A percentile compares a stretch with the other conserved stretches of the same genome.
phyloP scores from a whole-genome alignment of 1,140 invertebrate genomes.

The Melanaphis sacchari region DNA sequence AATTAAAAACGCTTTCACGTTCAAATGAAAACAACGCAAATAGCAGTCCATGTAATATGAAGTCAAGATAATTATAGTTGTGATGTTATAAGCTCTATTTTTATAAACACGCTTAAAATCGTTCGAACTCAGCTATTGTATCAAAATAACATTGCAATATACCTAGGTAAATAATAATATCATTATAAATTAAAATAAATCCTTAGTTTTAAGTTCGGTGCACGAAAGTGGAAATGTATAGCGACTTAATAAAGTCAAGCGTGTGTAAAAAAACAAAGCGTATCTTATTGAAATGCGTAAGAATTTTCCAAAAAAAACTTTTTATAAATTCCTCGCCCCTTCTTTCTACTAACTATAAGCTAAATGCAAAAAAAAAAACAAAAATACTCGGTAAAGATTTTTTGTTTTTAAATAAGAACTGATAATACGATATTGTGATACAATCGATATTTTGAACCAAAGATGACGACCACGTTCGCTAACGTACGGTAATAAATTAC shows the following conservation, averaged over 20 bases:
- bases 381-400: neutral
- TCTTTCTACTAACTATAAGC: neutral
- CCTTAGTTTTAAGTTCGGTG: neutral
- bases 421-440: neutral
- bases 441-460: neutral
- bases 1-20: neutral
- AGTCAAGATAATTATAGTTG: neutral
- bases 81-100: constrained; percentile 14
- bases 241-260: neutral
- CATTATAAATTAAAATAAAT: too few species aligned
- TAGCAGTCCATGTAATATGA: neutral
- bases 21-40: neutral
- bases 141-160: neutral
- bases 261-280: neutral
- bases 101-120: neutral
- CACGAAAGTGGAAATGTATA: neutral
- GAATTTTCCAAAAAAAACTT: neutral
- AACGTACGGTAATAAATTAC: neutral
- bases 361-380: neutral
- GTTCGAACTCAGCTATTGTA: neutral
- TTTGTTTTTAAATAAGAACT: neutral
- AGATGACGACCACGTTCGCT: neutral
- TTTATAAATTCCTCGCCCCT: too few species aligned
- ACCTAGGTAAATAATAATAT: too few species aligned
- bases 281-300: neutral